A percentile compares a stretch with the other conserved stretches of the same genome.
phyloP scores from a whole-genome alignment of 1,140 invertebrate genomes.

The Drosophila sproati region DNA sequence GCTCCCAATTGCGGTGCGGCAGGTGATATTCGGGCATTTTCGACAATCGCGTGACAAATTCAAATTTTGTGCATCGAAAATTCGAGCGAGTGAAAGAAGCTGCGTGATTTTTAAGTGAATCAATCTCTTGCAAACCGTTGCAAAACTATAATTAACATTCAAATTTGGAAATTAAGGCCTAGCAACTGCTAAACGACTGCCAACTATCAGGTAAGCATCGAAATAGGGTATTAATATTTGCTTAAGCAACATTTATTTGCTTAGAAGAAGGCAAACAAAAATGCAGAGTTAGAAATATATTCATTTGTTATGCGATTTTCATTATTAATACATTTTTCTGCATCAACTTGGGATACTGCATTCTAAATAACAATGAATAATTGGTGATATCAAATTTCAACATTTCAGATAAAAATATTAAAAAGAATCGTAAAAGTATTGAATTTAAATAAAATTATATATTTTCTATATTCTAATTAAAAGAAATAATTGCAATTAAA shows the following conservation, averaged over 20 bases:
- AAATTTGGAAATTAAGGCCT: conserved; percentile 1
- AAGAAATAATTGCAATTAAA: too few species aligned
- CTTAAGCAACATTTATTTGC: too few species aligned
- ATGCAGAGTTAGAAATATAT: background rate
- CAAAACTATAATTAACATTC: conserved; percentile 5
- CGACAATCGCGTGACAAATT: conserved; percentile 57
- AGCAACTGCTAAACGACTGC: conserved; percentile 3
- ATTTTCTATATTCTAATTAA: too few species aligned
- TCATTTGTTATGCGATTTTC: too few species aligned
- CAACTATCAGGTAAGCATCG: conserved; percentile 14
- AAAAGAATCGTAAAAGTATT: too few species aligned
- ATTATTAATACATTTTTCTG: too few species aligned
- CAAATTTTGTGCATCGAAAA: conserved; percentile 40
- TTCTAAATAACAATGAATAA: too few species aligned
- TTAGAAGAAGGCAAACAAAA: background rate
- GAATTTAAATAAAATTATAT: too few species aligned
- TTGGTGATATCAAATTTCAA: too few species aligned
- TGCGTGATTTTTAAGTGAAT: conserved; percentile 39
- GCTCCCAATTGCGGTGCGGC: conserved; percentile 44
- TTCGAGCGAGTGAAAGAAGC: conserved; percentile 43
- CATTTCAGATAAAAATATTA: too few species aligned
- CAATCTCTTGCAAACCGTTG: background rate
- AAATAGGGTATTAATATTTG: background rate
- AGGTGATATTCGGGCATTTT: conserved; percentile 66
- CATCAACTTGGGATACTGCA: too few species aligned